Evolutionary conservation across 2,113 vertebrate species (phyloP), one percentile per base, ranked within the genome.

Genomic region (Gulo gulo): DNA sequence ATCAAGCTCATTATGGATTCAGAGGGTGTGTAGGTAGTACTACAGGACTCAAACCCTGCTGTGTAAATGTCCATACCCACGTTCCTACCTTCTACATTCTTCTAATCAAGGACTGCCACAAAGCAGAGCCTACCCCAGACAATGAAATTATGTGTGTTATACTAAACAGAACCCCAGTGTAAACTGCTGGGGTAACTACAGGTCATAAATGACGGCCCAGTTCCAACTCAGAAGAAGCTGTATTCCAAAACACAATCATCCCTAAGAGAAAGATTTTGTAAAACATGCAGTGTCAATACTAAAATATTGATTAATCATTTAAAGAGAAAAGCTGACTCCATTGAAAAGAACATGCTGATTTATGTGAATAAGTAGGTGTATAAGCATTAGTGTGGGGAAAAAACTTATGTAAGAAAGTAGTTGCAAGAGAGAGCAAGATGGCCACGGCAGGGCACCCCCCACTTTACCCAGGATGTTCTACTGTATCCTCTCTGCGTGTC

Each of bases 251-350:
- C 9, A 84, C 2, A 65, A 63, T 83, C 67, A 47, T 24, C 7
- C 86, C 47, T 59, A 36, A 95, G 67, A 13, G 55, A 86, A 52
- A 42, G 15, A 29, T 86, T 96, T 80, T n/a, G 10, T 67, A n/a
- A 87, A 73, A 61, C 90, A 39, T 14, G 6, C 42, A 8, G 9
- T 63, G 0, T n/a, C 21, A 69, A 12, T 59, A 61, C 55, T 93
- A 79, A 95, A 90, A 92, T 82, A 61, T 50, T 83, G 23, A 80
- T 83, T 71, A 84, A 24, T 93, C 71, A 50, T 26, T 95, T 80
- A 20, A 91, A 91, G 80, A 91, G 29, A 84, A 85, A 81, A 59
- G 6, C 23, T 42, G 21, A 71, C 7, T 81, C 57, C 50, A 31
- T 39, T 82, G 57, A 96, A 16, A 94, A 76, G 42, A 2, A 88